These are phyloP conservation scores for Vanacampus margaritifer DNA, from an alignment of 2,113 vertebrate genomes.

Conservation along the genomic window DNA sequence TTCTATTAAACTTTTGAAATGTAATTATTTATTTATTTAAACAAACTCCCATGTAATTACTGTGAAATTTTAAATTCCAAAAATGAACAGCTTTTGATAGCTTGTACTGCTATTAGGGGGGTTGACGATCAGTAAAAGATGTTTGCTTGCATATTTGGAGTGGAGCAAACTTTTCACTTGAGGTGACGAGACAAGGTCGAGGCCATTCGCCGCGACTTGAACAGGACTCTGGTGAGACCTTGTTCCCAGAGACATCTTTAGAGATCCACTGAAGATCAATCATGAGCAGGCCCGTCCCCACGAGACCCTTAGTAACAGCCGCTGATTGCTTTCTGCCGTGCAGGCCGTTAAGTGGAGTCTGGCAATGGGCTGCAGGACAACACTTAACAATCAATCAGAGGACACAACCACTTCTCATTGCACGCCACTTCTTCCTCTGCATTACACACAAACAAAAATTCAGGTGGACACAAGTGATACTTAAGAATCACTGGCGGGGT, in stretches of 20 bases:
- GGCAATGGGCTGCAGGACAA: slow-evolving; percentile 76
- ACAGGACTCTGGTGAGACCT: slow-evolving; percentile 46
- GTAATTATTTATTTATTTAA: too few species aligned
- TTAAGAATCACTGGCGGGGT: slow-evolving; percentile 67
- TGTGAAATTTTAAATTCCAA: neutral
- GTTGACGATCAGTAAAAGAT: neutral
- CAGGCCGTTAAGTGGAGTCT: slow-evolving; percentile 73
- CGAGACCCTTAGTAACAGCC: slow-evolving; percentile 74
- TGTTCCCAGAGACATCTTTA: slow-evolving; percentile 65
- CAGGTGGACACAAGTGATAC: slow-evolving; percentile 74
- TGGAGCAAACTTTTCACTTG: slow-evolving; percentile 36
- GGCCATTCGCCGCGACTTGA: slow-evolving; percentile 45
- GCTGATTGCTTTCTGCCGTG: slow-evolving; percentile 77
- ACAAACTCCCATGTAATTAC: neutral
- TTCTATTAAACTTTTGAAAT: too few species aligned
- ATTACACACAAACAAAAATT: slow-evolving; percentile 74
- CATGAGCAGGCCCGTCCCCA: slow-evolving; percentile 65
- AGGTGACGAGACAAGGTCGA: slow-evolving; percentile 39
- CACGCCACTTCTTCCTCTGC: slow-evolving; percentile 65
- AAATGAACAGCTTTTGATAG: neutral
- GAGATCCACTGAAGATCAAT: slow-evolving; percentile 73
- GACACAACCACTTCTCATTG: slow-evolving; percentile 67
- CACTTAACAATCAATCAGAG: slow-evolving; percentile 81
- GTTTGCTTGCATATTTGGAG: slow-evolving; percentile 9
- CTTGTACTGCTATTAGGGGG: neutral